Base-by-base conservation (phyloP, 2,797 vertebrate species). In the Garrulus glandarius region DNA sequence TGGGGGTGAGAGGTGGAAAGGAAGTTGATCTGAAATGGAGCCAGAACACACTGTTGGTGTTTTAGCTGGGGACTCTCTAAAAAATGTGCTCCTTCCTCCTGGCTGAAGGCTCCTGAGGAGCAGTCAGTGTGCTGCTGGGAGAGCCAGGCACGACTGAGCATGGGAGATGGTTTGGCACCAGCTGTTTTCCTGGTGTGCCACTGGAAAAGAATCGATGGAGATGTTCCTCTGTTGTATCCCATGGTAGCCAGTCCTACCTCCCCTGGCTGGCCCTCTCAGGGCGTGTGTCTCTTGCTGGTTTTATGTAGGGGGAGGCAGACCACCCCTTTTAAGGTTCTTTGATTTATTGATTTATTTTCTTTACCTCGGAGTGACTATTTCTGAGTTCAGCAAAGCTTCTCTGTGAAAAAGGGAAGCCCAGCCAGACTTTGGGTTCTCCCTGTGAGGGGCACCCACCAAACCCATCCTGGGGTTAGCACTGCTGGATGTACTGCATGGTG, bases 1-100 rank as follows among this genome's bases (percentile, higher is more conserved):
- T 72, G 67, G 46, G 59, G 26, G 29, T 74, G 49, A 93, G 87
- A 82, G 53, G 30, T 47, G 71, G 59, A 47, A 50, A 78, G 89
- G 84, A 91, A 94, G 81, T 20, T 47, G 64, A 79, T 67, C 86
- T 92, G 92, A 96, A 92, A 80, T 2, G 46, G 47, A 92, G 85
- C 92, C 92, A 92, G 93, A 81, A 75, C 19, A 30, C 0, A 1
- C 50, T 68, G 56, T 5, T 77, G 75, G 52, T 77, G 36, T 74
- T 95, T 77, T 47, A 93, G 84, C 71, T 85, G 78, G 44, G 64
- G 84, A 82, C 63, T 91, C 69, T 89, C 55, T 81, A 49, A 78
- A 82, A 91, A 50, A 72, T 10, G 22, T 78, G 57, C 44, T 84
- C 39, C 46, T 72, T 81, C 72, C 56, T 36, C 29, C 15, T 59